phyloP scores from a whole-genome alignment of 2,113 vertebrate genomes.

The Struthidea cinerea region DNA sequence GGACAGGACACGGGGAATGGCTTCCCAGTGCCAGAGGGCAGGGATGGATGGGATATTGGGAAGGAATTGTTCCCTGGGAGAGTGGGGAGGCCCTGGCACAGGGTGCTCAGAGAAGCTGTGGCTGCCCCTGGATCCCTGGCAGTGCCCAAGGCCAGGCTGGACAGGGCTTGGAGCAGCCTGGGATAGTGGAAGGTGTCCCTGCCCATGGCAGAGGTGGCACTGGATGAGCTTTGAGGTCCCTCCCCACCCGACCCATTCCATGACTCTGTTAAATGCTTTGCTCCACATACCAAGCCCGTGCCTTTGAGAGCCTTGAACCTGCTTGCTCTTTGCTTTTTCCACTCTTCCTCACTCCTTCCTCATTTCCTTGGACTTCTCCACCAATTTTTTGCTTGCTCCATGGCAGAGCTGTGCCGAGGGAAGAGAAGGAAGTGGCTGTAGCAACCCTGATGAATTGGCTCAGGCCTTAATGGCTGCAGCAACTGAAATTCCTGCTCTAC shows the following conservation, averaged over 20 bases:
- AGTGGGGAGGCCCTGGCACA: neutral
- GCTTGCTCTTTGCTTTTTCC: neutral
- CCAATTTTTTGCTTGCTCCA: rapidly evolving
- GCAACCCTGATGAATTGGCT: neutral
- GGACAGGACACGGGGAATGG: neutral
- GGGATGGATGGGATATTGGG: neutral
- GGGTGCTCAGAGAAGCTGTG: neutral
- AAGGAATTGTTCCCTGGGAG: neutral
- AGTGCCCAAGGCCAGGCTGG: neutral
- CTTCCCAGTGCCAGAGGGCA: neutral
- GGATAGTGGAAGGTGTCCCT: neutral
- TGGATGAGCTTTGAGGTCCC: rapidly evolving
- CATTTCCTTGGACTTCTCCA: neutral
- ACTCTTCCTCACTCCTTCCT: neutral
- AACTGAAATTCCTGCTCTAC: neutral
- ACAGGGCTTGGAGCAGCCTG: rapidly evolving
- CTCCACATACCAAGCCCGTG: rapidly evolving
- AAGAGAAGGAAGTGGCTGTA: neutral
- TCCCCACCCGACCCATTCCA: neutral
- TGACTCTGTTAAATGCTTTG: neutral
- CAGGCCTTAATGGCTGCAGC: neutral
- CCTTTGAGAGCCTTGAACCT: neutral
- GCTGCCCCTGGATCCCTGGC: neutral
- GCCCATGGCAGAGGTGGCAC: neutral
- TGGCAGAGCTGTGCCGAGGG: neutral